Conservation (phyloP, 2,113 vertebrate genomes). For the Puntigrus tetrazona region DNA sequence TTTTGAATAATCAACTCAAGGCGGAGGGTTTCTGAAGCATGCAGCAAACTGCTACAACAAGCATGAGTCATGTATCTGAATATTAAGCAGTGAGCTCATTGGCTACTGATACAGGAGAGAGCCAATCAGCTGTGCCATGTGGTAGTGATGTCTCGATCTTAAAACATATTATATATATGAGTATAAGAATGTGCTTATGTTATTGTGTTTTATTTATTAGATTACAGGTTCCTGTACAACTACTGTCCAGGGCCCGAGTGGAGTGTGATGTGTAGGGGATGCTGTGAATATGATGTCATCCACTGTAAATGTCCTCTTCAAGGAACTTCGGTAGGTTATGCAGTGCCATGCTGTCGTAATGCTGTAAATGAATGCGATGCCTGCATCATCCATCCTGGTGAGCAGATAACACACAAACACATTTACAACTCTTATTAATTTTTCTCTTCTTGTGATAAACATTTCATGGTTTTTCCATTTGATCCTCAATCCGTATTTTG, state of each 20-base stretch:
- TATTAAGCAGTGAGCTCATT: too few species aligned
- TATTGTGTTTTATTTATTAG: constrained; percentile 64
- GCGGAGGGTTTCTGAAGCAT: too few species aligned
- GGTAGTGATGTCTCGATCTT: too few species aligned
- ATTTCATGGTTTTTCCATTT: background rate
- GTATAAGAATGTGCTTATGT: too few species aligned
- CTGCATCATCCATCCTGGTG: constrained; percentile 96
- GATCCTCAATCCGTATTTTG: too few species aligned
- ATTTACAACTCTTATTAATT: background rate
- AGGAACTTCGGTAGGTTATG: constrained; percentile 89
- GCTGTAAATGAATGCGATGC: constrained; percentile 93
- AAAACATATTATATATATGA: too few species aligned
- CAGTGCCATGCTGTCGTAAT: constrained; percentile 95
- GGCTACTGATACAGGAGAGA: too few species aligned
- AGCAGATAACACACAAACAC: background rate
- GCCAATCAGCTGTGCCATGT: too few species aligned
- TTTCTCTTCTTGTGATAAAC: background rate
- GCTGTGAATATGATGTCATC: constrained; percentile 93
- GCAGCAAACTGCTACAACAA: too few species aligned
- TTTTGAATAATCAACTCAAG: too few species aligned
- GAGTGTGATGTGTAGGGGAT: constrained; percentile 95
- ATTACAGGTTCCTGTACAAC: constrained; percentile 90
- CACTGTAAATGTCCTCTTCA: constrained; percentile 89
- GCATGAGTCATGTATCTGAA: too few species aligned
- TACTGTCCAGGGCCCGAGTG: constrained; percentile 93